Evolutionary conservation across 2,888 invertebrate species (phyloP), one percentile per base, ranked within the genome.

Genomic region (Amiota communis): DNA sequence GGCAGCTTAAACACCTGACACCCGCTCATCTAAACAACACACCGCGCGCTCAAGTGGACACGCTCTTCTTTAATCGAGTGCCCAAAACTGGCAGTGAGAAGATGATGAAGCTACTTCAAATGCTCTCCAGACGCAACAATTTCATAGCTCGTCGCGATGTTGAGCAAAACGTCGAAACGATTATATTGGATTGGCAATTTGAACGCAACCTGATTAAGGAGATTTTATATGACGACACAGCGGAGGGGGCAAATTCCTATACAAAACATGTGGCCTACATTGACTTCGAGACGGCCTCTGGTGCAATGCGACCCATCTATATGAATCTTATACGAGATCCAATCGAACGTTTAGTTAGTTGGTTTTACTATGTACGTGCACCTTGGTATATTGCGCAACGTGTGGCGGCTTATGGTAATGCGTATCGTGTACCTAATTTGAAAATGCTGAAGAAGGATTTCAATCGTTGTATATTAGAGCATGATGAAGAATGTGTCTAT

Each of bases 11-110:
- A 57, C 78, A 80, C 72, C 78, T 86, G 78, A 80, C 59, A 65
- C 65, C 77, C 72, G 73, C 77, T 3, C 79, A 80, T 69, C 73
- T 87, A 47, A 89, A 88, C 78, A 88, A 87, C 77, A 88, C 88
- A 11, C 75, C 77, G 8, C 83, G 78, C 51, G 87, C 88, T 9
- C 80, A 88, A 75, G 92, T 93, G 70, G 93, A 96, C 72, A 92
- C 95, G 69, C 88, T 97, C 67, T 95, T 97, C 91, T 97, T 97
- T 90, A 97, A 97, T 90, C 91, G 97, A 20, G 96, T 97, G 65
- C 96, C 97, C 12, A 97, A 97, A 90, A 96, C 96, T 53, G 97
- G 96, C 77, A 96, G 96, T 71, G 96, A 96, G 90, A 96, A 96
- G 36, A 93, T 96, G 86, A 96, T 97, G 96, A 95, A 95, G 87